phyloP scores from a whole-genome alignment of 2,888 invertebrate genomes.

The Dryocosmus kuriphilus region DNA sequence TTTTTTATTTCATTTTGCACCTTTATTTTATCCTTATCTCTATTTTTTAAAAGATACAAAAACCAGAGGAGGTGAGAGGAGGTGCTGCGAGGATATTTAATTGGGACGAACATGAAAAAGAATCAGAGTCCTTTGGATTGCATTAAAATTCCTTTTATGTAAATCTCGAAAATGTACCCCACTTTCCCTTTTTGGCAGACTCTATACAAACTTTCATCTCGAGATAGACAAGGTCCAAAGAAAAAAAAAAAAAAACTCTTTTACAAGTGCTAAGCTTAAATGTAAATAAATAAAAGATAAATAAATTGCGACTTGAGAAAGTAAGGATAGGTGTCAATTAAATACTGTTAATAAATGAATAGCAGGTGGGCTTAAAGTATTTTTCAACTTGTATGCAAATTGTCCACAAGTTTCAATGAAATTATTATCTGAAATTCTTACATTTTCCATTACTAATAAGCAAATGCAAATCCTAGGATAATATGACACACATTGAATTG shows the following conservation, averaged over 20 bases:
- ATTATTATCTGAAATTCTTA: conserved; percentile 8
- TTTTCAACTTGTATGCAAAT: conserved; percentile 34
- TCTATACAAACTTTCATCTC: not conserved
- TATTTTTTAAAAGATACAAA: conserved; percentile 28
- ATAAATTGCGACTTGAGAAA: conserved; percentile 1
- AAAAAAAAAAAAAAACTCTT: not conserved
- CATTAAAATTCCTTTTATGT: conserved; percentile 11
- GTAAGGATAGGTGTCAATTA: conserved; percentile 3
- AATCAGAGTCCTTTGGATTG: not conserved
- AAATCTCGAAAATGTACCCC: not conserved
- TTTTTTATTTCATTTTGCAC: not conserved
- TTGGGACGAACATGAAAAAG: conserved; percentile 2
- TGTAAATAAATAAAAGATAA: not conserved
- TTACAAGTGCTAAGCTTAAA: not conserved
- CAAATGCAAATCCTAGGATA: conserved; percentile 8
- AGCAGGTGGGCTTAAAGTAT: conserved; percentile 15
- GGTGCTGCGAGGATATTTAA: conserved; percentile 16
- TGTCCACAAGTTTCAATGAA: conserved; percentile 2
- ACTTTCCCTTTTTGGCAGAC: not conserved
- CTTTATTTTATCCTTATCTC: conserved; percentile 21
- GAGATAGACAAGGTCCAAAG: not conserved
- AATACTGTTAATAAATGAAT: conserved; percentile 21
- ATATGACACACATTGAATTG: not conserved
- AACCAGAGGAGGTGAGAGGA: conserved; percentile 7
- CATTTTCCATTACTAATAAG: not conserved